phyloP scores from a whole-genome alignment of 2,113 vertebrate species.

The Nanger granti region DNA sequence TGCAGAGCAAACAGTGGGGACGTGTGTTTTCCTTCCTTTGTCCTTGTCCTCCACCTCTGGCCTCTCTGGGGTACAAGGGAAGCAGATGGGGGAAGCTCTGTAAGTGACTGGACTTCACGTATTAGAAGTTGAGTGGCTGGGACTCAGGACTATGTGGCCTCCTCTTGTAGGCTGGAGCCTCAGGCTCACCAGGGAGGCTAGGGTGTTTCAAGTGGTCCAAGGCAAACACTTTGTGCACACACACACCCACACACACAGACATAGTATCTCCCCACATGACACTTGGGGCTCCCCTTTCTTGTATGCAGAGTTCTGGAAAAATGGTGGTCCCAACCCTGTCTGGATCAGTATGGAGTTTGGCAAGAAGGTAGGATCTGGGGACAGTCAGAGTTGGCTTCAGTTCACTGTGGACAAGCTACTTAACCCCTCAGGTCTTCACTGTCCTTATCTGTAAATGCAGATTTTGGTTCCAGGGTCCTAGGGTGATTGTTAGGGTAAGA shows the following conservation, averaged over 20 bases:
- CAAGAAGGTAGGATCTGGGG: not conserved
- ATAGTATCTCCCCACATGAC: fast-evolving
- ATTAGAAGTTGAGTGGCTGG: not conserved
- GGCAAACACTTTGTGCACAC: not conserved
- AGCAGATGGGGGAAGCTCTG: not conserved
- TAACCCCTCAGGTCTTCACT: not conserved
- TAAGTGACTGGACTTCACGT: not conserved
- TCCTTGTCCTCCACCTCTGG: too few species aligned
- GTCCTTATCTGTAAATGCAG: not conserved
- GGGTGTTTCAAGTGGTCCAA: not conserved
- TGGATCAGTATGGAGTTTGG: not conserved
- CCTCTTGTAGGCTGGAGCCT: not conserved
- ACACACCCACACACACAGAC: not conserved
- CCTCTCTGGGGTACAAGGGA: fast-evolving
- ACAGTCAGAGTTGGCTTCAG: not conserved
- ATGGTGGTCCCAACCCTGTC: not conserved
- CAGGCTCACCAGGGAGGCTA: not conserved
- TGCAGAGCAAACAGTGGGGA: not conserved
- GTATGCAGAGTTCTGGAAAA: not conserved
- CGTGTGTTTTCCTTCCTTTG: not conserved
- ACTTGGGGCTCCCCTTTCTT: not conserved
- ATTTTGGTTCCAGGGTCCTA: not conserved
- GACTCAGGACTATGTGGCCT: fast-evolving
- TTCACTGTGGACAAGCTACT: not conserved
- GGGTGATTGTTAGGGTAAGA: not conserved